These are phyloP conservation scores for Sphaerolaimus hirsutus DNA, from an alignment of 2,888 invertebrate genomes.

Conservation along the genomic window DNA sequence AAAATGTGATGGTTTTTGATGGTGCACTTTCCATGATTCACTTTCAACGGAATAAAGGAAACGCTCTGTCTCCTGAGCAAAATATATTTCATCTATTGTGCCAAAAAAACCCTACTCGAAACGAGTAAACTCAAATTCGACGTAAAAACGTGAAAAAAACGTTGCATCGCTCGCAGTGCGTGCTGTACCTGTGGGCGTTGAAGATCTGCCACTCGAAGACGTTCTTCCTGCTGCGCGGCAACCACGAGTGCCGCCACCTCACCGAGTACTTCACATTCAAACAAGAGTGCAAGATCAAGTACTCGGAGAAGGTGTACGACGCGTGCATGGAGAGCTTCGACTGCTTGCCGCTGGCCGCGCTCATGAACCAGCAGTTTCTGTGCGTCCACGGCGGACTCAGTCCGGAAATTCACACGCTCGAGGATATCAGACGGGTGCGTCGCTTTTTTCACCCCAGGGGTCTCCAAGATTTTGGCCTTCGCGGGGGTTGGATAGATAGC, in stretches of 20 bases:
- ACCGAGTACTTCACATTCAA: slow-evolving; percentile 99
- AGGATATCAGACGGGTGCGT: slow-evolving; percentile 83
- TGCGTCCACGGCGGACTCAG: slow-evolving; percentile 96
- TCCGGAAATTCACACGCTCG: slow-evolving; percentile 89
- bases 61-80: no score
- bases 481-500: no score
- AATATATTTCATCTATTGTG: no score
- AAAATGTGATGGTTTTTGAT: no score
- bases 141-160: slow-evolving; percentile 21
- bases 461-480: no score
- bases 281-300: slow-evolving; percentile 98
- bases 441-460: no score
- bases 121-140: no score
- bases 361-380: slow-evolving; percentile 97
- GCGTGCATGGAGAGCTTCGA: slow-evolving; percentile 98
- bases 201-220: slow-evolving; percentile 89
- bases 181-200: slow-evolving; percentile 92
- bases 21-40: no score
- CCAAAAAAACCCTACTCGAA: no score
- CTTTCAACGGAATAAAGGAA: no score
- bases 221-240: slow-evolving; percentile 85
- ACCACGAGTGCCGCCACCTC: slow-evolving; percentile 96
- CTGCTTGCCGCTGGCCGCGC: slow-evolving; percentile 86
- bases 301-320: slow-evolving; percentile 93
- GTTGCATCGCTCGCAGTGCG: slow-evolving; percentile 46